Evolutionary conservation across 2,797 vertebrate genomes (phyloP), one percentile per base, ranked within the genome.

Genomic region (Bryconaethiops microstoma): DNA sequence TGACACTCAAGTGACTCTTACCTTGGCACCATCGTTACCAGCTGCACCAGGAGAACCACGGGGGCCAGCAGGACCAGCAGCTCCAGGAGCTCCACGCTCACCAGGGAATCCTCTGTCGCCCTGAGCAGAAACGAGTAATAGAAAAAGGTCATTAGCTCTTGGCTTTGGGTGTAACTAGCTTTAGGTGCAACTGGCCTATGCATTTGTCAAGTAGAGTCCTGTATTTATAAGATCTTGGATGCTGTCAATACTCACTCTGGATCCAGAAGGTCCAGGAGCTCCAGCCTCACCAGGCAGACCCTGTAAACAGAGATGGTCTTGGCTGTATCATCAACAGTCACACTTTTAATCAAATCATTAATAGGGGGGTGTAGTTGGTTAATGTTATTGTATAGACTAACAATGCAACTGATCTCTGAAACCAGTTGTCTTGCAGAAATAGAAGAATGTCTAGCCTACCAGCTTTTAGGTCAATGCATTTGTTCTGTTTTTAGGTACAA

Each of bases 11-110:
- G 13, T 64, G 25, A 57, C 75, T 74, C 91, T 91, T 50, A 99
- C 98, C 97, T 99, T 99, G 92, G 97, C 96, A 93, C 98, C 98
- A 54, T 99, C 98, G 0, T 96, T 98, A 93, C 98, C 97, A 76
- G 94, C 90, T 92, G 96, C 68, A 77, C 97, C 98, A 0, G 96
- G 96, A 89, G 95, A 87, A 77, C 97, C 97, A 71, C 98, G 97
- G 78, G 93, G 87, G 83, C 98, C 98, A 87, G 93, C 84, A 19
- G 96, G 96, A 84, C 97, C 98, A 1, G 90, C 19, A 19, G 93
- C 64, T 0, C 97, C 97, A 85, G 96, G 94, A 60, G 95, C 94
- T 57, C 98, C 97, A 5, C 98, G 97, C 89, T 99, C 97, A 23
- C 98, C 98, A 0, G 96, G 94, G 95, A 98, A 98, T 89, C 98